Evolutionary conservation across 2,113 vertebrate genomes (phyloP).

Genomic region (Tychaedon coryphoeus): DNA sequence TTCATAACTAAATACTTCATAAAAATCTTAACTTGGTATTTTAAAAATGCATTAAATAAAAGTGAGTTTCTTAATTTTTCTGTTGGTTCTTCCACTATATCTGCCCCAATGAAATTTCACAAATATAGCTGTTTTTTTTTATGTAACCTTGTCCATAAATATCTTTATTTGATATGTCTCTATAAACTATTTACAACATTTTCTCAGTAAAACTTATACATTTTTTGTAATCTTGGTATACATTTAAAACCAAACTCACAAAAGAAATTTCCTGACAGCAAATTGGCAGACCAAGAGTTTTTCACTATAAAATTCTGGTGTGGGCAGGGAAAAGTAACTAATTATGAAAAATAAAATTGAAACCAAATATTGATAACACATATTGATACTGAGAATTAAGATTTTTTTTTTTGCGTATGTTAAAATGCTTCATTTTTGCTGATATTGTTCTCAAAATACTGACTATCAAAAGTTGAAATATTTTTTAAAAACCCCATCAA

Average conservation of each 20-base stretch:
- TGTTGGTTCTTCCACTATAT: not conserved
- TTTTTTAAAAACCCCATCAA: fast-evolving
- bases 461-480: not conserved
- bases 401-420: not conserved
- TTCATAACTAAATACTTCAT: slow-evolving; percentile 20
- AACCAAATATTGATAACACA: not conserved
- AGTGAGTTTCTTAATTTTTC: not conserved
- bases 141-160: not conserved
- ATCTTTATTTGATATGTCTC: not conserved
- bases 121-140: not conserved
- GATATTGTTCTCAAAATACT: not conserved
- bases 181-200: not conserved
- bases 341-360: not conserved
- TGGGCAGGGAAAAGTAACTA: not conserved
- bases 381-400: not conserved
- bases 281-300: not conserved
- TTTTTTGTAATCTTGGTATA: not conserved
- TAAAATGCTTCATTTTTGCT: not conserved
- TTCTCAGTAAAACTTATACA: fast-evolving
- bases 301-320: not conserved
- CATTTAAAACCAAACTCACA: not conserved
- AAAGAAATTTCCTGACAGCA: not conserved
- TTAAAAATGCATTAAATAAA: not conserved
- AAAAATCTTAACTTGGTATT: not conserved
- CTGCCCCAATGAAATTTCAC: not conserved